Conservation (phyloP, 2,888 invertebrate genomes). For the Tenthredo notha region DNA sequence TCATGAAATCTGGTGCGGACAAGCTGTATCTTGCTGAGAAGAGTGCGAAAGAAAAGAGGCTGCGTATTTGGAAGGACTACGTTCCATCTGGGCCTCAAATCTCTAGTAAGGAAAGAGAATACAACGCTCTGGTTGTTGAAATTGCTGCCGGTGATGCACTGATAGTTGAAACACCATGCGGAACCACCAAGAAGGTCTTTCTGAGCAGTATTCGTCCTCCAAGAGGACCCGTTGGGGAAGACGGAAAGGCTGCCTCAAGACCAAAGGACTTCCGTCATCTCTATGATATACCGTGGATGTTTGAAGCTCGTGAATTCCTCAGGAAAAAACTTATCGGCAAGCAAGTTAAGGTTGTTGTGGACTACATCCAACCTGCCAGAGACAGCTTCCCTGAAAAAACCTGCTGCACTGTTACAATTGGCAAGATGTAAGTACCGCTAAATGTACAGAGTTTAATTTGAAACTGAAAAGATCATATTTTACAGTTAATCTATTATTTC, state of each 20-base stretch:
- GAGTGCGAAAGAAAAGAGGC: slow-evolving; percentile 91
- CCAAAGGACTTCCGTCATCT: slow-evolving; percentile 92
- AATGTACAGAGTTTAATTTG: not conserved
- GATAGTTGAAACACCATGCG: slow-evolving; percentile 89
- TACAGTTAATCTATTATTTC: not conserved
- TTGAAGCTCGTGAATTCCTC: slow-evolving; percentile 97
- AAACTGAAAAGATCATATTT: not conserved
- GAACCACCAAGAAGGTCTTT: slow-evolving; percentile 93
- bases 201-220: slow-evolving; percentile 97
- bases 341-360: slow-evolving; percentile 94
- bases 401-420: slow-evolving; percentile 94
- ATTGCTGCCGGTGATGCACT: slow-evolving; percentile 97
- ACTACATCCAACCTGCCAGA: slow-evolving; percentile 97
- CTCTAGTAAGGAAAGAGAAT: slow-evolving; percentile 90
- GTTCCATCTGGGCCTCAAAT: slow-evolving; percentile 87
- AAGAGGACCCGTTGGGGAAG: slow-evolving; percentile 85
- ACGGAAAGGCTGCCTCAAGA: slow-evolving; percentile 84
- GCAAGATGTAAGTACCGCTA: slow-evolving; percentile 84
- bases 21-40: slow-evolving; percentile 92
- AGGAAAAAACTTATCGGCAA: slow-evolving; percentile 97
- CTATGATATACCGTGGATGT: slow-evolving; percentile 99
- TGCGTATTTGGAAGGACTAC: slow-evolving; percentile 96
- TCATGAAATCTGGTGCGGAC: slow-evolving; percentile 89
- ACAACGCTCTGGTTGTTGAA: slow-evolving; percentile 91
- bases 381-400: slow-evolving; percentile 96